Percentiles rank a stretch among this genome's conserved stretches.
These are phyloP conservation scores for Gallinago jamesoni DNA, from an alignment of 2,113 vertebrate genomes.

Conservation along the genomic window DNA sequence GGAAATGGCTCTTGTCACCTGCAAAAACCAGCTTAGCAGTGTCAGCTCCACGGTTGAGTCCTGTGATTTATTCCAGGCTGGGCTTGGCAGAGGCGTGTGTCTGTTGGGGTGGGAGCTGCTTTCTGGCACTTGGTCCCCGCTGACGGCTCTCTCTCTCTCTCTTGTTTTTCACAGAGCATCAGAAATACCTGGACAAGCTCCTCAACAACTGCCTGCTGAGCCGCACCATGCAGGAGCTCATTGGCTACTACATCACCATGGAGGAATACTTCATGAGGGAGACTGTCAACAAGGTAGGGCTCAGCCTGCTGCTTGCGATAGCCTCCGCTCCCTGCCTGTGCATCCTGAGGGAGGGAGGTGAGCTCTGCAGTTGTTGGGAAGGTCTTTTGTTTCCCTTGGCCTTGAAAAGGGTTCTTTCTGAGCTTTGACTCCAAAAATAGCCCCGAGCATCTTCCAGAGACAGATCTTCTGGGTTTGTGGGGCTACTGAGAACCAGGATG, in stretches of 20 bases:
- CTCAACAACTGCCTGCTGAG: constrained; percentile 92
- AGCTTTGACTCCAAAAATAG: neutral
- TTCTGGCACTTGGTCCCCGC: neutral
- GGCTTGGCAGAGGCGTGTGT: neutral
- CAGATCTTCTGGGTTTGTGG: neutral
- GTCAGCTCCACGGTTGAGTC: neutral
- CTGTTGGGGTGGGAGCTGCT: neutral
- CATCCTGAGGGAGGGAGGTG: neutral
- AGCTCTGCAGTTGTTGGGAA: neutral
- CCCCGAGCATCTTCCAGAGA: neutral
- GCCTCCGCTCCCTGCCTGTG: neutral
- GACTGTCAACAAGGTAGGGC: constrained; percentile 92
- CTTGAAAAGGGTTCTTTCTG: neutral
- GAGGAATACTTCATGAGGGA: constrained; percentile 99
- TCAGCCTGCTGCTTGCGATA: neutral
- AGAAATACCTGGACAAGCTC: constrained; percentile 90
- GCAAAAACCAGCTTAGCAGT: neutral
- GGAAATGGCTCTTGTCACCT: neutral
- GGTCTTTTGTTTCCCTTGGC: neutral
- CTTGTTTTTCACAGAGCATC: constrained; percentile 82
- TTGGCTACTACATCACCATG: constrained; percentile 97
- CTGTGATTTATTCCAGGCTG: neutral
- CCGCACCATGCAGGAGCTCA: constrained; percentile 94
- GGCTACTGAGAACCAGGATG: neutral
- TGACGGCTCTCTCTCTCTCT: neutral